Percentiles rank a stretch among this genome's conserved stretches.
Evolutionary conservation across 2,888 invertebrate genomes (phyloP).

Genomic region (Metalampra italica): DNA sequence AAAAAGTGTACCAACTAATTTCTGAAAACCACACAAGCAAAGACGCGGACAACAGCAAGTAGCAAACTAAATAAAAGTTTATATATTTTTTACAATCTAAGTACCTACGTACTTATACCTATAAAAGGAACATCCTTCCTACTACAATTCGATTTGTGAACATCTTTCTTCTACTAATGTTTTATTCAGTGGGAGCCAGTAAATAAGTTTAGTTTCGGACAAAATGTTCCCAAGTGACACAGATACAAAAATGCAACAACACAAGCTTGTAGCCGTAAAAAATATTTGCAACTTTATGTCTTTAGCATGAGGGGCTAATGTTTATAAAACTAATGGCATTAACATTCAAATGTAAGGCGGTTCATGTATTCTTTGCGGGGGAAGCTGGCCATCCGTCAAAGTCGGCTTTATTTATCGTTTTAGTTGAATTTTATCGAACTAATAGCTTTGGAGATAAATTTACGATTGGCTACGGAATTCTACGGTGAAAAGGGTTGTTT

Average conservation of each 20-base stretch:
- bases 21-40: too few species aligned
- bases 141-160: constrained; percentile 51
- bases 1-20: too few species aligned
- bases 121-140: constrained; percentile 45
- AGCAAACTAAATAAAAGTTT: too few species aligned
- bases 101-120: not conserved
- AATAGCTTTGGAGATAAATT: constrained; percentile 74
- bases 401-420: constrained; percentile 76
- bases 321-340: constrained; percentile 1
- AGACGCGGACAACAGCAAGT: too few species aligned
- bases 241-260: constrained; percentile 57
- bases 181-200: constrained; percentile 61
- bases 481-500: constrained; percentile 63
- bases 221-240: constrained; percentile 73
- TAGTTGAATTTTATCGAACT: constrained; percentile 78
- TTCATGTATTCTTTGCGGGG: constrained; percentile 60
- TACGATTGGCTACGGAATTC: constrained; percentile 66
- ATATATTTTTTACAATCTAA: too few species aligned
- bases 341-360: constrained; percentile 24
- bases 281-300: not conserved
- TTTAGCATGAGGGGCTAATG: not conserved
- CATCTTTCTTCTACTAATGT: constrained; percentile 58
- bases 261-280: constrained; percentile 8
- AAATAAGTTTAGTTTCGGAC: constrained; percentile 75
- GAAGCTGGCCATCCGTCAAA: constrained; percentile 73